Evolutionary conservation across 2,113 vertebrate species (phyloP), one percentile per base, ranked within the genome.

Genomic region (Mastomys natalensis): DNA sequence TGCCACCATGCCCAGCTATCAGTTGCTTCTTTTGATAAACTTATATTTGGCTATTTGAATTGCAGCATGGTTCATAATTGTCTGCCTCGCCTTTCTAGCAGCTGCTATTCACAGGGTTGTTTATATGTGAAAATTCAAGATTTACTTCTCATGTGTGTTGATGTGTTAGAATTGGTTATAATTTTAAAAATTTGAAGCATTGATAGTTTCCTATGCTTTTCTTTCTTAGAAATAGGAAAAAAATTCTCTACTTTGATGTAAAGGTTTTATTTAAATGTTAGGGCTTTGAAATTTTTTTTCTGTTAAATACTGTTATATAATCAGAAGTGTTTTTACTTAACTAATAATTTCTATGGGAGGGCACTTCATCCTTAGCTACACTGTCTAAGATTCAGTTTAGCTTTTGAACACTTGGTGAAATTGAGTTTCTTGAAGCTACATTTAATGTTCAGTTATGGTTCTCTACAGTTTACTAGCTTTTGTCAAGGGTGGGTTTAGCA

Each of bases 301-400:
- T 64, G 45, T 85, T 64, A 15, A 91, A 78, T 92, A 13, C 34
- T 53, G 4, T 37, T 81, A 6, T 8, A 73, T 90, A 92, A 72
- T 4, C 55, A 43, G 48, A 94, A 94, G 4, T 93, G 15, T 60
- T 90, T 95, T 77, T 97, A 51, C 84, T 93, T 85, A 91, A n/a
- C n/a, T n/a, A n/a, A 21, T 90, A 58, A 90, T 17, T 96, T 95
- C 95, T 91, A 93, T 70, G 80, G 92, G 91, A 94, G 91, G 95
- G 84, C 89, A 94, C 73, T 80, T 95, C 0, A 90, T 87, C 66
- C 88, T 94, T 89, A 95, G 29, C 26, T 81, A 68, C 53, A 91
- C 73, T 34, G 81, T 89, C 86, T 86, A 81, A 45, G 16, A 82
- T 43, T 77, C 12, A 72, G 8, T 87, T 94, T 31, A n/a, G 10